phyloP scores from a whole-genome alignment of 1,140 invertebrate genomes.

The Drosophila eugracilis region DNA sequence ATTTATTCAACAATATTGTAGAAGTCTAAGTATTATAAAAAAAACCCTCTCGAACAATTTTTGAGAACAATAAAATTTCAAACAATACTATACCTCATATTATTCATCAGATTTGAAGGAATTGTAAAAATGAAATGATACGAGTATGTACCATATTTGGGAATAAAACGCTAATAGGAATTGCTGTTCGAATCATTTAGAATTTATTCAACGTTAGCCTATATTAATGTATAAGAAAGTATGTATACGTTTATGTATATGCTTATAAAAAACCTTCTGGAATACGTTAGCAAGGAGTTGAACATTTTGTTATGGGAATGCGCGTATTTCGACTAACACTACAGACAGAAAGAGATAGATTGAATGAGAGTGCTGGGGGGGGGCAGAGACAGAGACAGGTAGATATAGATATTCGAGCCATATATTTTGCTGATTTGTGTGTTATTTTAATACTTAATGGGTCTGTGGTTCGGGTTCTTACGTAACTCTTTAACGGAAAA shows the following conservation, averaged over 20 bases:
- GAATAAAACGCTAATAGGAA: neutral
- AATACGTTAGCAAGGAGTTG: constrained; percentile 53
- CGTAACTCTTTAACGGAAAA: constrained; percentile 42
- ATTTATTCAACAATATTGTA: too few relatives aligned
- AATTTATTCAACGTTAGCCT: constrained; percentile 74
- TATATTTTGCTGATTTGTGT: constrained; percentile 30
- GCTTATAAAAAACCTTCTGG: constrained; percentile 63
- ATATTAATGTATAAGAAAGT: constrained; percentile 62
- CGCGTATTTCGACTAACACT: constrained; percentile 43
- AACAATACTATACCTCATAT: too few relatives aligned
- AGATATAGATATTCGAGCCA: constrained; percentile 39
- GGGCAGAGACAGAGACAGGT: constrained; percentile 1
- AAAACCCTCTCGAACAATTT: neutral
- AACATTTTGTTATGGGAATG: constrained; percentile 20
- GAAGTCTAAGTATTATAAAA: neutral
- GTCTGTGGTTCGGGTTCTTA: constrained; percentile 19
- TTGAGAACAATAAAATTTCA: neutral
- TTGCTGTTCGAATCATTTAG: constrained; percentile 47
- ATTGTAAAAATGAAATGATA: too few relatives aligned
- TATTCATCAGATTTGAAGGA: too few relatives aligned
- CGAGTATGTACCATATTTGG: too few relatives aligned
- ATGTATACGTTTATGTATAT: constrained; percentile 66
- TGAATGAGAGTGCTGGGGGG: constrained; percentile 1
- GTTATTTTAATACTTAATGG: constrained; percentile 20
- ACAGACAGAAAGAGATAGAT: constrained; percentile 31